These are phyloP conservation scores for Erebia palarica DNA, from an alignment of 2,888 invertebrate genomes.

Conservation along the genomic window DNA sequence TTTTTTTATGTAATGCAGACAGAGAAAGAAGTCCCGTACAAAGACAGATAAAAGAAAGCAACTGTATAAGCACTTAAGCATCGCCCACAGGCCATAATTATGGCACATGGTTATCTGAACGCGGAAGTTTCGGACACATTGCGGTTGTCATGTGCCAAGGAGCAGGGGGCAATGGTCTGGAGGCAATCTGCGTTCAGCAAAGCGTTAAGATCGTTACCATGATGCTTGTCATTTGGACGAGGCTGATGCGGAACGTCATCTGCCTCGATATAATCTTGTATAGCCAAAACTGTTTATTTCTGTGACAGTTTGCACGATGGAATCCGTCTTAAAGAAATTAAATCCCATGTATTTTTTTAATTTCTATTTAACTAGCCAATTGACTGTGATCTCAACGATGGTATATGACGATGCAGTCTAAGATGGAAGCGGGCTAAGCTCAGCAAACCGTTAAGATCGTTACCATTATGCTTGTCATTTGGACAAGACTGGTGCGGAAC, in stretches of 20 bases:
- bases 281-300: conserved; percentile 20
- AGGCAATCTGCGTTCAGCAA: conserved; percentile 77
- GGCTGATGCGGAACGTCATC: conserved; percentile 50
- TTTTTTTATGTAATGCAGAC: too few species aligned
- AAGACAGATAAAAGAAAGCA: neutral
- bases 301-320: neutral
- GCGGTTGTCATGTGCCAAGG: conserved; percentile 75
- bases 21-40: neutral
- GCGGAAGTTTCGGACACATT: conserved; percentile 71
- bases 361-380: too few species aligned
- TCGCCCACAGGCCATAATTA: conserved; percentile 25
- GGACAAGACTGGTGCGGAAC: conserved; percentile 56
- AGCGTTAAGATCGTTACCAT: conserved; percentile 80
- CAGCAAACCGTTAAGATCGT: conserved; percentile 81
- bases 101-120: conserved; percentile 28
- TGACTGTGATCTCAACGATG: too few species aligned
- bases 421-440: conserved; percentile 70
- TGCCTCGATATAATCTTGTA: conserved; percentile 36
- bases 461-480: conserved; percentile 71
- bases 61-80: neutral
- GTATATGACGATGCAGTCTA: too few species aligned
- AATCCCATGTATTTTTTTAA: too few species aligned
- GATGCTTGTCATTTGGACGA: conserved; percentile 68
- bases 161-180: conserved; percentile 77
- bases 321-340: neutral